Evolutionary conservation across 2,797 vertebrate genomes (phyloP).

Genomic region (Silurus aristotelis): DNA sequence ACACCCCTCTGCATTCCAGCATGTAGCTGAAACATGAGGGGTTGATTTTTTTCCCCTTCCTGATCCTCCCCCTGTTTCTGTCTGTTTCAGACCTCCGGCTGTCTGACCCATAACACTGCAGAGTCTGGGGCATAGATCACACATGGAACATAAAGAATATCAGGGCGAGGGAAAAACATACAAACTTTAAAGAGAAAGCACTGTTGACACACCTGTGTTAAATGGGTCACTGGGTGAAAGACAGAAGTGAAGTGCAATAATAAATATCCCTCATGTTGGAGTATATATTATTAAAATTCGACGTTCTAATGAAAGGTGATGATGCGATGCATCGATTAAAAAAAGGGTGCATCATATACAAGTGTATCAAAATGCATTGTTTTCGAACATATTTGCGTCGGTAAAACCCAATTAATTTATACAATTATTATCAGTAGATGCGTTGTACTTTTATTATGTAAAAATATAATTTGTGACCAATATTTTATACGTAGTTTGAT

Average conservation of each 20-base stretch:
- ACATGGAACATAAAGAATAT: constrained; percentile 25
- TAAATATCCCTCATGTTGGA: background rate
- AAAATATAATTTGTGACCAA: no score
- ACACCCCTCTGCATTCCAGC: constrained; percentile 19
- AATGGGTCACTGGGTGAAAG: background rate
- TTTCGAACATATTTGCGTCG: no score
- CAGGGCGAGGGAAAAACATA: constrained; percentile 4
- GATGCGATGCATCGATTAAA: no score
- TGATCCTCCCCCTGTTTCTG: background rate
- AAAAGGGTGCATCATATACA: no score
- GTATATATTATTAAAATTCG: background rate
- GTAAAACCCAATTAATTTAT: no score
- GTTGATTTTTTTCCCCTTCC: constrained; percentile 3
- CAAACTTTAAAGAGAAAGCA: constrained; percentile 5
- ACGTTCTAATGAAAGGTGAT: no score
- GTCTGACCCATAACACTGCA: background rate
- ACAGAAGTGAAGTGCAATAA: background rate
- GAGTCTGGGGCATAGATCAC: background rate
- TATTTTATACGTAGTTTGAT: no score
- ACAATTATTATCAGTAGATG: no score
- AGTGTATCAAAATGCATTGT: no score
- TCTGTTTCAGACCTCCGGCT: background rate
- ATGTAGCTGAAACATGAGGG: constrained; percentile 23
- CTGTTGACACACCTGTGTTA: constrained; percentile 22
- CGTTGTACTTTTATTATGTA: no score